A percentile compares a stretch with the other conserved stretches of the same genome.
Conservation (phyloP, 2,797 vertebrate species). For the Lemur catta region DNA sequence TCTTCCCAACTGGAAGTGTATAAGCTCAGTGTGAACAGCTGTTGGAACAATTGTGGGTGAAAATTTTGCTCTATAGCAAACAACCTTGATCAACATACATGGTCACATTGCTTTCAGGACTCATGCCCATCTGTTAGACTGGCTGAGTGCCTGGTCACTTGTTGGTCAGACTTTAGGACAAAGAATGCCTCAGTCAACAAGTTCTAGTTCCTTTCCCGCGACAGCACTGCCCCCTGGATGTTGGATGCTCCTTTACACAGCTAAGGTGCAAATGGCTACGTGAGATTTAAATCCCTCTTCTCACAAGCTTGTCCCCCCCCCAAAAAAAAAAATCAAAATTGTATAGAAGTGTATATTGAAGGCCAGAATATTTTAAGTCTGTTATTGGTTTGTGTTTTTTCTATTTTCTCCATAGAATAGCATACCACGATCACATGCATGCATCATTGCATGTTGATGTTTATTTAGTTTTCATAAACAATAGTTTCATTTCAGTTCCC, state of each 20-base stretch:
- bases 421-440: not conserved
- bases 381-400: not conserved
- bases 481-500: not conserved
- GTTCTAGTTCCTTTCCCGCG: not conserved
- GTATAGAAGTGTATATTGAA: not conserved
- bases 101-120: conserved; percentile 68
- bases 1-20: conserved; percentile 69
- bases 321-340: not conserved
- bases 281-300: not conserved
- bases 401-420: not conserved
- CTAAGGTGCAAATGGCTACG: no score
- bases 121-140: conserved; percentile 78
- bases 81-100: conserved; percentile 67
- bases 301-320: not conserved
- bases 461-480: conserved; percentile 22
- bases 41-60: conserved; percentile 71
- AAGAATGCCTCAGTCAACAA: not conserved
- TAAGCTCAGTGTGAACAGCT: conserved; percentile 77
- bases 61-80: conserved; percentile 70
- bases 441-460: not conserved
- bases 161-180: conserved; percentile 32
- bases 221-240: conserved; percentile 73
- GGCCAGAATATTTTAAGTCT: not conserved
- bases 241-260: not conserved
- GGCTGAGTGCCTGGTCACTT: conserved; percentile 70